Percentiles rank a stretch among this genome's conserved stretches.
Conservation (phyloP, 2,113 vertebrate species). For the Podiceps cristatus region DNA sequence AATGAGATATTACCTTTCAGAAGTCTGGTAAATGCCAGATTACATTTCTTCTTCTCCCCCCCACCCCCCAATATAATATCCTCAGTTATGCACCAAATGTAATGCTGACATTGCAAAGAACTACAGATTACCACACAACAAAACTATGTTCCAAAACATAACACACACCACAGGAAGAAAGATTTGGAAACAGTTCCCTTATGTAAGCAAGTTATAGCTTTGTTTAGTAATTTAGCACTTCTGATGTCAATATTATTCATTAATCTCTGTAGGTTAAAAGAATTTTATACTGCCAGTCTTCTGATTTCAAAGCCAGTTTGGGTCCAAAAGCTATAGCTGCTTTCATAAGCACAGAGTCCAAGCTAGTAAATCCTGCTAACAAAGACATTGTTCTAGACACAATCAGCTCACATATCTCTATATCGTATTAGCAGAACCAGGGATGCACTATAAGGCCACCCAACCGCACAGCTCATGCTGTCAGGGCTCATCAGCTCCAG, state of each 20-base stretch:
- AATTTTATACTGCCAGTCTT: background rate
- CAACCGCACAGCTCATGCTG: background rate
- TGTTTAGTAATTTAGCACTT: slow-evolving; percentile 27
- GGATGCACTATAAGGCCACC: slow-evolving; percentile 4
- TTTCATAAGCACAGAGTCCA: background rate
- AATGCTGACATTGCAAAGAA: background rate
- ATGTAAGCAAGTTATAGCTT: slow-evolving; percentile 35
- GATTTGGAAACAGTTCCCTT: slow-evolving; percentile 33
- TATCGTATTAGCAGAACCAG: background rate
- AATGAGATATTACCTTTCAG: background rate
- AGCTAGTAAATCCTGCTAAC: slow-evolving; percentile 17
- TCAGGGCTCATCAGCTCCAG: slow-evolving; percentile 19
- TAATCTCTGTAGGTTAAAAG: slow-evolving; percentile 29
- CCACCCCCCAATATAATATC: background rate
- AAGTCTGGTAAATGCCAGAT: background rate
- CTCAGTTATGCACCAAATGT: background rate
- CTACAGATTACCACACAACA: slow-evolving; percentile 34
- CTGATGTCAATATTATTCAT: slow-evolving; percentile 47
- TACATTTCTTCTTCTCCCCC: background rate
- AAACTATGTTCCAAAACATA: slow-evolving; percentile 43
- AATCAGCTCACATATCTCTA: background rate
- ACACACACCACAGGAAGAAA: slow-evolving; percentile 30
- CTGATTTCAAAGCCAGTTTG: background rate
- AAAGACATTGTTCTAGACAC: background rate
- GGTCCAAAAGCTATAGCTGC: background rate